phyloP scores from a whole-genome alignment of 2,113 vertebrate species.

The Hylia prasina region DNA sequence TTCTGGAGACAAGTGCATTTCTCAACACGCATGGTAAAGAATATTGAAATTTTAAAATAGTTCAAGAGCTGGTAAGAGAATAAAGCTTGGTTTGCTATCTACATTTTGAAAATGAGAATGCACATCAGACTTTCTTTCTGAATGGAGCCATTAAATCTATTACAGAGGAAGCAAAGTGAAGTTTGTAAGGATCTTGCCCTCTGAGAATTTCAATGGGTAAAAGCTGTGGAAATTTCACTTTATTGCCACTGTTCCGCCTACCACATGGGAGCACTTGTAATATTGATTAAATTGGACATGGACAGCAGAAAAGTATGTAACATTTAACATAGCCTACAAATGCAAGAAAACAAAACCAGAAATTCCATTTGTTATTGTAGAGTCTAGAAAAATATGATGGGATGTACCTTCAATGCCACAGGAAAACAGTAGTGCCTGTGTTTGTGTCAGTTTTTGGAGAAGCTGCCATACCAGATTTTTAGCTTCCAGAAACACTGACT shows the following conservation, averaged over 20 bases:
- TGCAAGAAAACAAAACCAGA: conserved; percentile 35
- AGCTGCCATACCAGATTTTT: neutral
- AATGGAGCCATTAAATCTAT: neutral
- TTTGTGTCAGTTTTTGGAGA: neutral
- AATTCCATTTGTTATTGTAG: conserved; percentile 3
- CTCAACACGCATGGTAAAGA: neutral
- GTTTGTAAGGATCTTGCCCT: conserved; percentile 28
- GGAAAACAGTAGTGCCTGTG: neutral
- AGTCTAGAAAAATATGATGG: neutral
- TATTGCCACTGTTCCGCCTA: conserved; percentile 30
- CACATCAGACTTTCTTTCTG: neutral
- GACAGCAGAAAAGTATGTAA: conserved; percentile 44
- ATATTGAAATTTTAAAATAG: neutral
- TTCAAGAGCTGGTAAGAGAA: neutral
- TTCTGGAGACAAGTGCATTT: neutral
- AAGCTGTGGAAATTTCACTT: conserved; percentile 62
- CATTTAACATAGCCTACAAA: conserved; percentile 21
- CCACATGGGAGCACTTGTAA: conserved; percentile 49
- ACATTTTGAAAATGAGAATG: conserved; percentile 10
- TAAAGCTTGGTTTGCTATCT: neutral
- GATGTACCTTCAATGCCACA: neutral
- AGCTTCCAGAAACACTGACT: neutral
- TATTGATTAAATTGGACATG: conserved; percentile 62
- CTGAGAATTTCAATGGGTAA: conserved; percentile 39
- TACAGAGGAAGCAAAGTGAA: conserved; percentile 16